Conservation (phyloP, 2,888 invertebrate species). For the Elegia similella region DNA sequence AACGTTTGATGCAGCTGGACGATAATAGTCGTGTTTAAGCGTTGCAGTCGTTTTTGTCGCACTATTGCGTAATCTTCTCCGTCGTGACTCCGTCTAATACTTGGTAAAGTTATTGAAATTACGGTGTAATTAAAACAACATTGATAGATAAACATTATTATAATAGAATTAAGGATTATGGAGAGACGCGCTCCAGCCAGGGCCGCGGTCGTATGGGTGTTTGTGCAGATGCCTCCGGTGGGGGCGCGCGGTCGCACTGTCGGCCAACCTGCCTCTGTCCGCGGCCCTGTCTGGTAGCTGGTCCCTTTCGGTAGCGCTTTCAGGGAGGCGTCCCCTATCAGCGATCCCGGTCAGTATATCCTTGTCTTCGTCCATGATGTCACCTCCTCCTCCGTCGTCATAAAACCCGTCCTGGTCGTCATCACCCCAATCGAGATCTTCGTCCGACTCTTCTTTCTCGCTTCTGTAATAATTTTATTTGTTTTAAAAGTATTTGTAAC, state of each 20-base stretch:
- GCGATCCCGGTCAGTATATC: constrained; percentile 40
- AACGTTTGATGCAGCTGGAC: too few relatives aligned
- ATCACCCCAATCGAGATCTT: constrained; percentile 57
- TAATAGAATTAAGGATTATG: constrained; percentile 26
- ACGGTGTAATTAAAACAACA: constrained; percentile 35
- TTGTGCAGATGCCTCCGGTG: constrained; percentile 78
- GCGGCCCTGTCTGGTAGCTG: not conserved
- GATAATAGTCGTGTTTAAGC: too few relatives aligned
- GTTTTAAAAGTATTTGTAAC: not conserved
- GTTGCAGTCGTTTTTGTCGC: too few relatives aligned
- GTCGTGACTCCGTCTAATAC: too few relatives aligned
- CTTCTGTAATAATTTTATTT: constrained; percentile 34
- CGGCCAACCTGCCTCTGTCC: constrained; percentile 20
- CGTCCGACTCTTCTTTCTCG: constrained; percentile 52
- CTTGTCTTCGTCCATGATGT: constrained; percentile 63
- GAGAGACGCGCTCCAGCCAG: constrained; percentile 39
- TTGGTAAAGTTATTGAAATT: too few relatives aligned
- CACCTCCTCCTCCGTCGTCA: constrained; percentile 56
- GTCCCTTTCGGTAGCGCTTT: constrained; percentile 37
- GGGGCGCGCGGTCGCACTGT: constrained; percentile 43
- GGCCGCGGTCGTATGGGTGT: constrained; percentile 76
- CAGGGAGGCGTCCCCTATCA: constrained; percentile 35
- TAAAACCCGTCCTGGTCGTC: constrained; percentile 55
- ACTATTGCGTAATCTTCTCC: too few relatives aligned
- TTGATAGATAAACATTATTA: constrained; percentile 28